Conservation (phyloP, 2,888 invertebrate genomes). For the Horisme vitalbata region DNA sequence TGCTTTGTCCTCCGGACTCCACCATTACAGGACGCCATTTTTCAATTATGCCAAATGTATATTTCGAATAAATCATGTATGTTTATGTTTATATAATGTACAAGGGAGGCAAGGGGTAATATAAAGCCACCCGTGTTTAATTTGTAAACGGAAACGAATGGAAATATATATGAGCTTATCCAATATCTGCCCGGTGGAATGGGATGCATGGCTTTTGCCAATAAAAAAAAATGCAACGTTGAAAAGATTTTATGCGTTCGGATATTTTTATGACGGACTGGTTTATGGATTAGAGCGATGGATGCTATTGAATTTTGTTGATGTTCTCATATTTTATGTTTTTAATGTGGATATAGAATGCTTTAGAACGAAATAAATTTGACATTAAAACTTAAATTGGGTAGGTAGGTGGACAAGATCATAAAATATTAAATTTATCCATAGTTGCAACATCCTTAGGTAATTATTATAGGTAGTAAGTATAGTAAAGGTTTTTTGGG, state of each 20-base stretch:
- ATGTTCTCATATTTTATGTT: slow-evolving; percentile 4
- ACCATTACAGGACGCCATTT: slow-evolving; percentile 72
- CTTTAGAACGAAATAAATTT: slow-evolving; percentile 4
- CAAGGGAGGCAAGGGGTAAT: slow-evolving; percentile 39
- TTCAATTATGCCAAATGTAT: slow-evolving; percentile 81
- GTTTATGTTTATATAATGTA: slow-evolving; percentile 39
- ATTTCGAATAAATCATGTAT: slow-evolving; percentile 73
- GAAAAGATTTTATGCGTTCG: slow-evolving; percentile 50
- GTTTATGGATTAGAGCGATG: slow-evolving; percentile 49
- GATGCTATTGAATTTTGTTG: slow-evolving; percentile 44
- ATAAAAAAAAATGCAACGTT: slow-evolving; percentile 43
- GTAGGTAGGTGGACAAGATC: background rate
- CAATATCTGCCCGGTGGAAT: slow-evolving; percentile 48
- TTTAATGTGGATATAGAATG: background rate
- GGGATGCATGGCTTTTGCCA: slow-evolving; percentile 46
- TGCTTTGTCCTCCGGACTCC: slow-evolving; percentile 57
- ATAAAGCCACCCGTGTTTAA: slow-evolving; percentile 66
- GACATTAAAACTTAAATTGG: background rate
- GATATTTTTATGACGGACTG: slow-evolving; percentile 53
- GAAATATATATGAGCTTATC: slow-evolving; percentile 60
- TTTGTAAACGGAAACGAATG: slow-evolving; percentile 72
- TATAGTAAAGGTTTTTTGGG: too few species aligned
- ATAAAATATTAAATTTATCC: too few species aligned
- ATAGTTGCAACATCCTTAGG: too few species aligned
- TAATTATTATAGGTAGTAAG: too few species aligned